phyloP scores from a whole-genome alignment of 2,797 vertebrate species.

The Cyclopterus lumpus region DNA sequence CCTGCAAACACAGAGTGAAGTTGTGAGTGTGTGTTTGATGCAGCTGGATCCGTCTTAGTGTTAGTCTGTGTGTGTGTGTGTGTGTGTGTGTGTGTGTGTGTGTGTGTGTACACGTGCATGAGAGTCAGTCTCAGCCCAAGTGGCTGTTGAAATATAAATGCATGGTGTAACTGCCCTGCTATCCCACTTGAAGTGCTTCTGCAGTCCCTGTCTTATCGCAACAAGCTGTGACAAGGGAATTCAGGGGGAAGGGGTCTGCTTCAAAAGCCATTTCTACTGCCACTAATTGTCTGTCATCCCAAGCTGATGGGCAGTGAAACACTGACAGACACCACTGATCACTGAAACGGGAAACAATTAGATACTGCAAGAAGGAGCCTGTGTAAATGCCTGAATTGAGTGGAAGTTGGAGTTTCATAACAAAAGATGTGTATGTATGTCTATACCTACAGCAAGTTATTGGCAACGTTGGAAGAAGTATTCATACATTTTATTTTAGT shows the following conservation, averaged over 20 bases:
- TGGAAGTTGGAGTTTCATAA: constrained; percentile 12
- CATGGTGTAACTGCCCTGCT: constrained; percentile 44
- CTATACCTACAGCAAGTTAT: background rate
- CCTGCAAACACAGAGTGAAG: constrained; percentile 26
- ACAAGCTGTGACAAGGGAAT: constrained; percentile 69
- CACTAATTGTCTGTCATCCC: constrained; percentile 65
- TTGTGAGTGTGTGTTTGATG: constrained; percentile 17
- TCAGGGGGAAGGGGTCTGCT: constrained; percentile 58
- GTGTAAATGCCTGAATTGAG: constrained; percentile 16
- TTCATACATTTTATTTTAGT: background rate
- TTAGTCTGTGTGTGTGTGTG: constrained; percentile 46
- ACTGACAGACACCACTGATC: constrained; percentile 48
- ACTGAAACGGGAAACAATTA: constrained; percentile 32
- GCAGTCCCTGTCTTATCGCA: constrained; percentile 47
- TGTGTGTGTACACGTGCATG: constrained; percentile 16
- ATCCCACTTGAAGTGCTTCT: constrained; percentile 44
- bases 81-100: background rate
- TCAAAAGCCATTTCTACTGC: constrained; percentile 60
- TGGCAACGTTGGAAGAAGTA: background rate
- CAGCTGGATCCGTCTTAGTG: constrained; percentile 36
- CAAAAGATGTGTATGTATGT: background rate
- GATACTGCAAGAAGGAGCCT: constrained; percentile 12
- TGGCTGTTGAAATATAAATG: constrained; percentile 72
- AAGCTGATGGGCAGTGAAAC: constrained; percentile 53
- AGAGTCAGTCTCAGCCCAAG: constrained; percentile 48